Evolutionary conservation across 2,797 vertebrate species (phyloP), one percentile per base, ranked within the genome.

Genomic region (Melanotaenia trifasciata): DNA sequence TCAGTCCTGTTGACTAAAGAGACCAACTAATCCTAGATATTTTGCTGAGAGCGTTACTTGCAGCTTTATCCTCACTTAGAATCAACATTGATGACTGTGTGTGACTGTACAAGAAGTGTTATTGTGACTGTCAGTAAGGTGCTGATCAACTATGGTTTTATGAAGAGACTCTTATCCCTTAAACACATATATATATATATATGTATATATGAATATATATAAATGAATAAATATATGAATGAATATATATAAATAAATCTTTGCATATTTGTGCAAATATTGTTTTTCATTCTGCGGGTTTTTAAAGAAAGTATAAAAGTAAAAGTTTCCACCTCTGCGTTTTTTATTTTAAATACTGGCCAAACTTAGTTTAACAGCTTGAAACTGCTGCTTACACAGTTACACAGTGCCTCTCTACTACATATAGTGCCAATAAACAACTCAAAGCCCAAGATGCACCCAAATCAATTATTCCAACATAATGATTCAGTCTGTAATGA

Each of bases 91-190:
- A 50, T 53, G 54, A 26, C 74, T 14, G 67, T 28, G 36, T 60
- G 66, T 11, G 67, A 58, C 67, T 83, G 33, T 30, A n/a, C 51
- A n/a, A 47, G 22, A 24, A 57, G 32, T 36, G 47, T 61, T 66
- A 71, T 53, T 72, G 60, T 61, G 54, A 10, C 38, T 36, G 63
- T 24, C 22, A 69, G 53, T 12, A 7, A 74, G 54, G 22, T 53
- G 68, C 61, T 73, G 79, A 86, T 76, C 69, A 63, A 65, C 22
- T 74, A 62, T 56, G n/a, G 70, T 36, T 32, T 54, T 57, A 47
- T 36, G 33, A 54, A 66, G 45, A 70, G n/a, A 18, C 59, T 77
- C 72, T 68, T 3, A 7, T 0, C 32, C 32, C 32, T 32, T 32
- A 28, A 3, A 28, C 32, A 5, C 1, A 5, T 7, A 32, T 7